A percentile compares a stretch with the other conserved stretches of the same genome.
These are phyloP conservation scores for Drosophila paramelanica DNA, from an alignment of 2,888 invertebrate genomes.

Conservation along the genomic window DNA sequence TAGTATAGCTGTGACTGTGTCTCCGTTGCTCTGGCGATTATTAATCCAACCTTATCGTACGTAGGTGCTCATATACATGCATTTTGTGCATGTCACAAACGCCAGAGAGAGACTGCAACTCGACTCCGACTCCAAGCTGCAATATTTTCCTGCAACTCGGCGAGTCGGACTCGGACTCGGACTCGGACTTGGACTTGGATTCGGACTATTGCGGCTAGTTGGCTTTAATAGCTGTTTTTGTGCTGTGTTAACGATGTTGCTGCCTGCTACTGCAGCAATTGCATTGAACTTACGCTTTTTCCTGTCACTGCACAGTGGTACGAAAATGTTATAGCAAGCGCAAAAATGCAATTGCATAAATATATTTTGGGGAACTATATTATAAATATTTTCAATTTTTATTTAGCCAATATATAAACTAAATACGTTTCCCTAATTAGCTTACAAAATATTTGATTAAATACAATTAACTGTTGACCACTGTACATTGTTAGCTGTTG, in stretches of 20 bases:
- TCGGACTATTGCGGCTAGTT: slow-evolving; percentile 35
- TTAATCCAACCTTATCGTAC: slow-evolving; percentile 71
- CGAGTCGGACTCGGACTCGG: slow-evolving; percentile 13
- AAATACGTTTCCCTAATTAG: neutral
- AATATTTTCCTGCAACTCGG: slow-evolving; percentile 13
- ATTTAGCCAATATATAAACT: too few species aligned
- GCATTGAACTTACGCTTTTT: slow-evolving; percentile 65
- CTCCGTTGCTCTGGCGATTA: slow-evolving; percentile 56
- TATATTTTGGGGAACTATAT: neutral
- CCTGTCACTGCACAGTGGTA: slow-evolving; percentile 49
- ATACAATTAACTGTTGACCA: slow-evolving; percentile 15
- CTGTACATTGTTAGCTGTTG: slow-evolving; percentile 37
- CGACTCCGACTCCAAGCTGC: slow-evolving; percentile 20
- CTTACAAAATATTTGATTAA: neutral
- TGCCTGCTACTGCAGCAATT: slow-evolving; percentile 64
- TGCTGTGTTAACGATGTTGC: slow-evolving; percentile 77
- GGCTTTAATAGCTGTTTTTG: slow-evolving; percentile 76
- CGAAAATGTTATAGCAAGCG: neutral
- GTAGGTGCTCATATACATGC: slow-evolving; percentile 79
- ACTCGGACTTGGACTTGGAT: slow-evolving; percentile 28
- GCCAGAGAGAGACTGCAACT: slow-evolving; percentile 45
- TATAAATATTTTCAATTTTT: too few species aligned
- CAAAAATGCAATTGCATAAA: too few species aligned
- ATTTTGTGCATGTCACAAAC: slow-evolving; percentile 79
- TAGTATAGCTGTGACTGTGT: slow-evolving; percentile 23